phyloP scores from a whole-genome alignment of 53 echinoderm and acorn worm species.

The Holothuria scabra region DNA sequence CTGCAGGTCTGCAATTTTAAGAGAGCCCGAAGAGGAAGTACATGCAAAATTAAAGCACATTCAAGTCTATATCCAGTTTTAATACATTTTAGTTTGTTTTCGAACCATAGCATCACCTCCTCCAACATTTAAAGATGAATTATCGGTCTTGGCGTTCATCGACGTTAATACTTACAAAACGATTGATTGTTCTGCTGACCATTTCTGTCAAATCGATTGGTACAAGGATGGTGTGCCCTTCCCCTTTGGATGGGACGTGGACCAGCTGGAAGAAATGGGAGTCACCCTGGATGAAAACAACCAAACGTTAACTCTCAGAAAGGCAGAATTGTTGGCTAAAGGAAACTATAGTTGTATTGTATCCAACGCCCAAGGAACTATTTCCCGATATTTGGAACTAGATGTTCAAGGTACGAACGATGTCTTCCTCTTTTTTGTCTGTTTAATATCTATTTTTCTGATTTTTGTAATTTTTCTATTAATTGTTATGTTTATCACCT shows the following conservation, averaged over 20 bases:
- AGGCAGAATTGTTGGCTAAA: conserved; percentile 15
- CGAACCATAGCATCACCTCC: too few species aligned
- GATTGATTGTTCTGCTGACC: conserved; percentile 23
- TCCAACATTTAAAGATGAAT: conserved; percentile 3
- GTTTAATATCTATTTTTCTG: too few species aligned
- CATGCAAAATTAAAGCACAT: too few species aligned
- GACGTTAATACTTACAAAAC: conserved; percentile 31
- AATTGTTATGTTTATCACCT: too few species aligned
- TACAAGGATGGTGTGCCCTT: conserved; percentile 27
- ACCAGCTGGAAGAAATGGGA: conserved; percentile 15
- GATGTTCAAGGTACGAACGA: conserved; percentile 1
- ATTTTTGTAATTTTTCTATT: too few species aligned
- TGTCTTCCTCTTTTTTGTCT: too few species aligned
- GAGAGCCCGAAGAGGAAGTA: too few species aligned
- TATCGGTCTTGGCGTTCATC: conserved; percentile 8
- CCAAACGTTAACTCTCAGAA: conserved; percentile 13
- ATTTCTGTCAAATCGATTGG: conserved; percentile 8
- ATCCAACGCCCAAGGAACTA: conserved; percentile 10
- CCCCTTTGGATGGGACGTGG: conserved; percentile 15
- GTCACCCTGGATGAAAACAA: not conserved
- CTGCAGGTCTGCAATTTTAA: too few species aligned
- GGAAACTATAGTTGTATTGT: conserved; percentile 35
- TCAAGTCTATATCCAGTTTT: too few species aligned
- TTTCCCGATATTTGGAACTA: not conserved
- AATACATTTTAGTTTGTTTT: too few species aligned